Conservation (phyloP, 2,113 vertebrate genomes). For the Chelonoidis abingdonii region DNA sequence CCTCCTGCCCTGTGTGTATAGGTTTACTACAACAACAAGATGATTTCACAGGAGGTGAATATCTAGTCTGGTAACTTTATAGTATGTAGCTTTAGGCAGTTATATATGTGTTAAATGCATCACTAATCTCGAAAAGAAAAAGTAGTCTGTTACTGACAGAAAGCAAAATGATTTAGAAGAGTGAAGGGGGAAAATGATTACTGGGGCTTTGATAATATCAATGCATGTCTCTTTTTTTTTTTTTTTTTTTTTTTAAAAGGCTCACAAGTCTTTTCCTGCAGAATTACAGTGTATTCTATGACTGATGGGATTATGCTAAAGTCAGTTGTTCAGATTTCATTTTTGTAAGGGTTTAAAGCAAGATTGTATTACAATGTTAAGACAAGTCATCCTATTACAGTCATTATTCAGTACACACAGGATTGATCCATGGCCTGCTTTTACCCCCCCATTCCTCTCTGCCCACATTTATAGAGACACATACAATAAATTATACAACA, state of each 20-base stretch:
- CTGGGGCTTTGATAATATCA: conserved; percentile 19
- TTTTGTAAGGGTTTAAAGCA: conserved; percentile 10
- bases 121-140: neutral
- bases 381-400: neutral
- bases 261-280: neutral
- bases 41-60: neutral
- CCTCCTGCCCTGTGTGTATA: neutral
- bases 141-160: neutral
- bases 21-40: neutral
- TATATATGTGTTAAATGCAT: neutral
- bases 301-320: neutral
- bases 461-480: neutral
- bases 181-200: neutral
- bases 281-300: neutral
- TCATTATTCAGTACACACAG: neutral
- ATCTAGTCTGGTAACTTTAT: neutral
- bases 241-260: neutral
- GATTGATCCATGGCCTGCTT: neutral
- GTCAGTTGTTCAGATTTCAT: neutral
- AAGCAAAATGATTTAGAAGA: neutral
- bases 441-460: neutral
- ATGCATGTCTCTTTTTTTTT: neutral
- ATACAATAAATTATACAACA: neutral
- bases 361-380: neutral
- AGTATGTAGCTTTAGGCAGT: neutral